Conservation (phyloP, 2,888 invertebrate genomes). For the Yponomeuta malinellus region DNA sequence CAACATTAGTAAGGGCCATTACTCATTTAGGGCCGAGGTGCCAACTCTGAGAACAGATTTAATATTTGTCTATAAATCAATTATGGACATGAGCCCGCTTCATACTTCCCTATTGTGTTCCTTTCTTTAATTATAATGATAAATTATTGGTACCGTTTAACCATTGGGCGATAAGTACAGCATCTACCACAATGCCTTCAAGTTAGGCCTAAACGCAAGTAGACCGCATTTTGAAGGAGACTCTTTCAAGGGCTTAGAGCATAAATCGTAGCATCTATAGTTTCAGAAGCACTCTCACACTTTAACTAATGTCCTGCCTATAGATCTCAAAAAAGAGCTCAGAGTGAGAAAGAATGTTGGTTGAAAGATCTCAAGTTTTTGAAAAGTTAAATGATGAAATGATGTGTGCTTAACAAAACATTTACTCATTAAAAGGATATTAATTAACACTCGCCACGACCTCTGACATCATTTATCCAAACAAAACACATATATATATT, state of each 20-base stretch:
- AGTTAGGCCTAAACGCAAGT: not conserved
- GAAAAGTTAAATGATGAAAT: not conserved
- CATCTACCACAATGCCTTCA: not conserved
- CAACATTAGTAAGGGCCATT: constrained; percentile 52
- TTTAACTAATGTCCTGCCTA: too few relatives aligned
- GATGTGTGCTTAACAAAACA: constrained; percentile 15
- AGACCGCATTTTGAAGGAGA: not conserved
- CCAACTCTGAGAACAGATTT: constrained; percentile 64
- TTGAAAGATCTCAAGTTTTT: too few relatives aligned
- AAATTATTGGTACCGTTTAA: constrained; percentile 33
- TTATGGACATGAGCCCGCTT: constrained; percentile 52
- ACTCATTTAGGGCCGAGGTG: constrained; percentile 39
- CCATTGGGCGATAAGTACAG: not conserved
- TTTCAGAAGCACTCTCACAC: too few relatives aligned
- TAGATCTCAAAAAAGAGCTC: too few relatives aligned
- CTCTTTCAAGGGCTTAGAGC: too few relatives aligned
- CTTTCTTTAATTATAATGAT: constrained; percentile 49
- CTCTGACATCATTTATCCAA: constrained; percentile 57
- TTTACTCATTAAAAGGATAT: constrained; percentile 32
- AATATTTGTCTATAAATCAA: constrained; percentile 74
- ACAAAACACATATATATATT: constrained; percentile 60
- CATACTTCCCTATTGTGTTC: constrained; percentile 47
- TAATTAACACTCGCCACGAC: constrained; percentile 54
- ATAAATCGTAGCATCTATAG: too few relatives aligned
- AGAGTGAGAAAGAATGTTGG: too few relatives aligned